Base-by-base conservation (phyloP, 2,797 vertebrate genomes). In the Gobio occitaniae region DNA sequence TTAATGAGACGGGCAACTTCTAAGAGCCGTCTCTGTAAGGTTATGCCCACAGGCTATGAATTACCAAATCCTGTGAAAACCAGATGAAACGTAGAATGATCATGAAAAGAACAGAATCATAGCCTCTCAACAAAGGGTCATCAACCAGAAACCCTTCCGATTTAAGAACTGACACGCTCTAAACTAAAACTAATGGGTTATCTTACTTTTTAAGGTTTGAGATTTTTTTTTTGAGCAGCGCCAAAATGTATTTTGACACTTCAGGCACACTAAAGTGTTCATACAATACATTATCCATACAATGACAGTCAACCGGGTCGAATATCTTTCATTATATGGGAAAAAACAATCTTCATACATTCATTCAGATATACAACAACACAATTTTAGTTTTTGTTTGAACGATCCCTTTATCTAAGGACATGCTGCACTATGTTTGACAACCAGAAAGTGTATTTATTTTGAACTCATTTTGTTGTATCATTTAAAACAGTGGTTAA, bases 1-100 rank as follows among this genome's bases (percentile, higher is more conserved):
- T 78, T 84, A 85, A 82, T 80, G 82, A 83, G 56, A 59, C n/a
- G 56, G 87, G 29, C 3, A 69, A 84, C 41, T 76, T 79, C 76
- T 63, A 19, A 84, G 54, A 80, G 41, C 25, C 1, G 10, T 19
- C 29, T 70, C 29, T 9, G 15, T 71, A 78, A 84, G 63, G 54
- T 72, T 72, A 71, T 52, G 56, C 75, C 83, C 25, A 66, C 50
- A 78, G 74, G 83, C 76, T 65, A 78, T 29, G 56, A 85, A 85
- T 85, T 63, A 72, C 25, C 56, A 80, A 79, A 72, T 65, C 10
- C 68, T 41, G 54, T 85, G 32, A 80, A 72, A 80, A 61, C n/a
- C 54, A 63, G 83, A 85, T 3, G 19, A 78, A 78, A 52, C 44
- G 71, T 36, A 38, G n/a, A 36, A 36, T 56, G 48, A 56, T 50